Evolutionary conservation across 2,113 vertebrate genomes (phyloP), one percentile per base, ranked within the genome.

Genomic region (Lophius piscatorius): DNA sequence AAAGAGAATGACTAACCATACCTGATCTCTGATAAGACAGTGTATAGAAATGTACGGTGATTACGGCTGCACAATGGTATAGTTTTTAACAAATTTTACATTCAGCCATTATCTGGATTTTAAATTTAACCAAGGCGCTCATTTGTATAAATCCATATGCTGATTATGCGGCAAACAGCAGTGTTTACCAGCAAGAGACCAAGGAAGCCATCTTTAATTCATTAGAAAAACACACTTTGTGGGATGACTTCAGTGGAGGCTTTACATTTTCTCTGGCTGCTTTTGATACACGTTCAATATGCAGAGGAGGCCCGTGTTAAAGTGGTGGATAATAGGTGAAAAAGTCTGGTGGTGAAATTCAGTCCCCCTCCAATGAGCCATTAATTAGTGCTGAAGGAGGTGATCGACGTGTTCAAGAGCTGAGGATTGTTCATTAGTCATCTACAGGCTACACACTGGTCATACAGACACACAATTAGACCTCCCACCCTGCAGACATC

Each of bases 141-240:
- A 86, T 90, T 90, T 90, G 87, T 88, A 80, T 85, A 84, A 86
- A 89, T 87, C 81, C 76, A 74, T 78, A 86, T 85, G 82, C 78
- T 87, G 81, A 91, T 90, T 78, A 89, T 86, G 83, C 69, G 49
- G 85, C 75, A 83, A 84, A 83, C 77, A 50, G 78, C 78, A 63
- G 82, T 90, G 85, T 90, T 91, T 89, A 90, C 82, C 81, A 86
- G 74, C 65, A 79, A 76, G 67, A 66, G 82, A 82, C 75, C 78
- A 71, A 80, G 78, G 78, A 81, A 87, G 76, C 82, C 81, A 89
- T 91, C 83, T 91, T 92, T 90, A 90, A 91, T 91, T 91, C 86
- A 91, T 91, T 90, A 89, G 85, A 84, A 91, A 90, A 90, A 85
- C 82, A 85, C 74, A 86, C 71, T 87, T 90, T 72, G 70, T 60